These are phyloP conservation scores for Herpailurus yagouaroundi DNA, from an alignment of 2,113 vertebrate genomes.

Conservation along the genomic window DNA sequence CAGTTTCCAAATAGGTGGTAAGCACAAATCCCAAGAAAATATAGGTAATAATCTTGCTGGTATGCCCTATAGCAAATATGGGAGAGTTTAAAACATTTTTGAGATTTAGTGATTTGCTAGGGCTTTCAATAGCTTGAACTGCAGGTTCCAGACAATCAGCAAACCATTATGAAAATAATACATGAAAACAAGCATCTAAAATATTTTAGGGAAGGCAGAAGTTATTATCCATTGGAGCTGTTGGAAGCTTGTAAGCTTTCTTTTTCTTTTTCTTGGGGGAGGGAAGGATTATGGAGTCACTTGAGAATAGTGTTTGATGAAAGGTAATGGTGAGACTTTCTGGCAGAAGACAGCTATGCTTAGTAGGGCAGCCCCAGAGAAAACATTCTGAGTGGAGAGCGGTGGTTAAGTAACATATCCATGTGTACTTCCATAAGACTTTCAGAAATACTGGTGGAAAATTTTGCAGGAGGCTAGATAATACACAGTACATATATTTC, in stretches of 20 bases:
- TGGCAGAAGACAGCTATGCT: not conserved
- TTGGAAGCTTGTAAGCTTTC: not conserved
- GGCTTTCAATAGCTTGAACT: not conserved
- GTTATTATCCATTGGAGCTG: not conserved
- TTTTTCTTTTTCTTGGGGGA: not conserved
- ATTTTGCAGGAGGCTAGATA: not conserved
- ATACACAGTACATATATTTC: not conserved
- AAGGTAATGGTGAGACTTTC: not conserved
- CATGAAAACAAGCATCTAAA: not conserved
- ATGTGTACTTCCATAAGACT: not conserved
- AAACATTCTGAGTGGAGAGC: not conserved
- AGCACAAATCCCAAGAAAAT: not conserved
- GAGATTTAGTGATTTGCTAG: not conserved
- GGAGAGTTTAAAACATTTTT: not conserved
- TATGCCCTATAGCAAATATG: not conserved
- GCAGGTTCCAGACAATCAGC: not conserved
- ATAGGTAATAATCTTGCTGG: not conserved
- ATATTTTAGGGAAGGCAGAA: not conserved
- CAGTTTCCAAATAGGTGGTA: not conserved
- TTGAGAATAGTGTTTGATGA: not conserved
- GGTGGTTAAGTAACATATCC: not conserved
- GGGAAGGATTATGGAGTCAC: not conserved
- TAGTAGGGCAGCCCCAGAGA: not conserved
- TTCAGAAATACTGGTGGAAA: not conserved
- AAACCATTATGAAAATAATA: not conserved